A percentile compares a stretch with the other conserved stretches of the same genome.
Evolutionary conservation across 2,113 vertebrate species (phyloP).

Genomic region (Trochalopteron elliotii): DNA sequence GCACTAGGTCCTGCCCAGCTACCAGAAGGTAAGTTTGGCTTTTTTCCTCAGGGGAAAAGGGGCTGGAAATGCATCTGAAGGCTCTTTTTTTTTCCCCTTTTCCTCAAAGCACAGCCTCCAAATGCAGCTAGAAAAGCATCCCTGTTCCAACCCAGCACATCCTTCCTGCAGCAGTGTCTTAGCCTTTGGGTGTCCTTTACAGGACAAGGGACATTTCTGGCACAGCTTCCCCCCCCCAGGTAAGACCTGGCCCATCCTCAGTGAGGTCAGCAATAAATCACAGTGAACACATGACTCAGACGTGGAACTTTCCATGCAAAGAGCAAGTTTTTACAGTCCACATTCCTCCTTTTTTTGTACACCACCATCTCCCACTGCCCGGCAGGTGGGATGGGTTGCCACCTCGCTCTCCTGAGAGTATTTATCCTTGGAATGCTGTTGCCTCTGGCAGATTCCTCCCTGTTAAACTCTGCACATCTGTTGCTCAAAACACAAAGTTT

Average conservation of each 20-base stretch:
- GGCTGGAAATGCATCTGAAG: neutral
- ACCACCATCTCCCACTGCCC: neutral
- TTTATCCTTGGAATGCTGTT: neutral
- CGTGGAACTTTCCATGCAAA: rapidly evolving
- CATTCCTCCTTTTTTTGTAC: neutral
- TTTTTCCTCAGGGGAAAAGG: neutral
- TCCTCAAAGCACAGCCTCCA: neutral
- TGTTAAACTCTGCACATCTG: slow-evolving; percentile 32
- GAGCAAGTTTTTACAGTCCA: slow-evolving; percentile 11
- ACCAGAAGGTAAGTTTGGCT: neutral
- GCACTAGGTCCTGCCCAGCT: neutral
- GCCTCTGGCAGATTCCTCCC: slow-evolving; percentile 54
- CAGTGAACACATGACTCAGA: rapidly evolving
- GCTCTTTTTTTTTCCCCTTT: neutral
- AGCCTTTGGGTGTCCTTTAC: rapidly evolving
- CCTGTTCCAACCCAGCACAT: neutral
- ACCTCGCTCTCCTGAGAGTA: neutral
- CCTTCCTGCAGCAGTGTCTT: rapidly evolving
- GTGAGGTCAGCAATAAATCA: neutral
- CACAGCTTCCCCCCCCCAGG: neutral
- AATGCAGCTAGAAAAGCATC: neutral
- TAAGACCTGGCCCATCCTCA: neutral
- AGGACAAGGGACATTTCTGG: neutral
- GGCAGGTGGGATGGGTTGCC: neutral
- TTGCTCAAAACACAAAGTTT: neutral